A percentile compares a stretch with the other conserved stretches of the same genome.
Conservation (phyloP, 2,113 vertebrate species). For the Panthera uncia region DNA sequence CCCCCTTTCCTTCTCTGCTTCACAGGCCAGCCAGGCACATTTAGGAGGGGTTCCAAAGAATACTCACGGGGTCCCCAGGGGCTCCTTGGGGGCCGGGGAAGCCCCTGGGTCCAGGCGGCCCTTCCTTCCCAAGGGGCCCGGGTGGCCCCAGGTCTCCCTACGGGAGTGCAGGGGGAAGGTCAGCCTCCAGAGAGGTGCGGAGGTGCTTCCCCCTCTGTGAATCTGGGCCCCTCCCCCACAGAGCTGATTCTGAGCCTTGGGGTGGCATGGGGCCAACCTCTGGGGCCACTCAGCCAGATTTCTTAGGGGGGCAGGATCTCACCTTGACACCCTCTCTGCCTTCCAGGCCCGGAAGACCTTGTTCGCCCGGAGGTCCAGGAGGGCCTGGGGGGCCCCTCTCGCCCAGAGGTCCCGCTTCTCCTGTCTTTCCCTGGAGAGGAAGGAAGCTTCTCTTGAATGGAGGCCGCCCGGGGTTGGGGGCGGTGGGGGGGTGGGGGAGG, state of each 20-base stretch:
- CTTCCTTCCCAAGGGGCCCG: constrained; percentile 89
- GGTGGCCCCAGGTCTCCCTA: constrained; percentile 92
- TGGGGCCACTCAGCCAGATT: not conserved
- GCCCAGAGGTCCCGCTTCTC: constrained; percentile 91
- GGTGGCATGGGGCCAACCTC: not conserved
- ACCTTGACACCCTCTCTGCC: constrained; percentile 95
- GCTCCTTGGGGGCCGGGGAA: constrained; percentile 90
- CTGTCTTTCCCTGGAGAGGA: constrained; percentile 89
- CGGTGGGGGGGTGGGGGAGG: too few species aligned
- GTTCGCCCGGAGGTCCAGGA: constrained; percentile 93
- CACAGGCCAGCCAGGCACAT: not conserved
- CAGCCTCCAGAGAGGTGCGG: not conserved
- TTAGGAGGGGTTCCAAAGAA: too few species aligned
- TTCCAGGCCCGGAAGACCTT: constrained; percentile 91
- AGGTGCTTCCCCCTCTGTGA: not conserved
- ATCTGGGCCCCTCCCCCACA: not conserved
- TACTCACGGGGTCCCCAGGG: constrained; percentile 87
- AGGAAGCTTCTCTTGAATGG: not conserved
- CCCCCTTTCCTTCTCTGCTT: not conserved
- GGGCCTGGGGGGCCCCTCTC: constrained; percentile 94
- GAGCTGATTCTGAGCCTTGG: not conserved
- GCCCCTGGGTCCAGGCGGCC: constrained; percentile 89
- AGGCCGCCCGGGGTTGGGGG: not conserved
- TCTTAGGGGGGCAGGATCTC: not conserved
- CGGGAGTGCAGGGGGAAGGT: not conserved